These are phyloP conservation scores for Oryzias celebensis DNA, from an alignment of 2,113 vertebrate species.

Conservation along the genomic window DNA sequence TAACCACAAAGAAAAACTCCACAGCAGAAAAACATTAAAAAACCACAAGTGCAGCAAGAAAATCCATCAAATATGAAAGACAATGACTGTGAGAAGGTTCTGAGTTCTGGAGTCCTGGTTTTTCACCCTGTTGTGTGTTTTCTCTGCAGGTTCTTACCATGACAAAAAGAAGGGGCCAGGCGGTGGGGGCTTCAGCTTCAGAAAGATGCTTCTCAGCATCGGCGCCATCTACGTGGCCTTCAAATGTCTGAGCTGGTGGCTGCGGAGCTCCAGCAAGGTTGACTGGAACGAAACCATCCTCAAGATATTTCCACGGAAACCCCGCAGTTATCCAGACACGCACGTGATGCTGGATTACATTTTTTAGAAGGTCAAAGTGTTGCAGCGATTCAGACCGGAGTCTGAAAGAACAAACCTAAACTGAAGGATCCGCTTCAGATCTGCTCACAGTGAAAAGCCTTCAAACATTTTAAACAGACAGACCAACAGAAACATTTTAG, in stretches of 20 bases:
- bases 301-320: background rate
- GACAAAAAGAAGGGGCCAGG: background rate
- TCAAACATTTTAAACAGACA: too few species aligned
- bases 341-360: conserved; percentile 42
- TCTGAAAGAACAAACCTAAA: too few species aligned
- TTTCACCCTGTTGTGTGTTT: background rate
- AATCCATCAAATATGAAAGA: background rate
- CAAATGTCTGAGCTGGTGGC: conserved; percentile 30
- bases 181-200: background rate
- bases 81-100: background rate
- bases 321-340: fast-evolving
- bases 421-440: too few species aligned
- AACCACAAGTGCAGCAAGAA: background rate
- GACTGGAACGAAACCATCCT: background rate
- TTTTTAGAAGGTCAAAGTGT: conserved; percentile 1
- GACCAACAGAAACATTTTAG: too few species aligned
- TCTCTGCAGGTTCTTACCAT: conserved; percentile 7
- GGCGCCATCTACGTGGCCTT: conserved; percentile 28
- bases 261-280: background rate
- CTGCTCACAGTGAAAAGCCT: too few species aligned
- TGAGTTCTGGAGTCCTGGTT: background rate
- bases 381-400: too few species aligned
- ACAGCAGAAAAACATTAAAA: background rate
- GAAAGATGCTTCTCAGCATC: conserved; percentile 10
- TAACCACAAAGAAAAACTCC: background rate